These are phyloP conservation scores for Petrocephalus sullivani DNA, from an alignment of 2,797 vertebrate species.

Conservation along the genomic window DNA sequence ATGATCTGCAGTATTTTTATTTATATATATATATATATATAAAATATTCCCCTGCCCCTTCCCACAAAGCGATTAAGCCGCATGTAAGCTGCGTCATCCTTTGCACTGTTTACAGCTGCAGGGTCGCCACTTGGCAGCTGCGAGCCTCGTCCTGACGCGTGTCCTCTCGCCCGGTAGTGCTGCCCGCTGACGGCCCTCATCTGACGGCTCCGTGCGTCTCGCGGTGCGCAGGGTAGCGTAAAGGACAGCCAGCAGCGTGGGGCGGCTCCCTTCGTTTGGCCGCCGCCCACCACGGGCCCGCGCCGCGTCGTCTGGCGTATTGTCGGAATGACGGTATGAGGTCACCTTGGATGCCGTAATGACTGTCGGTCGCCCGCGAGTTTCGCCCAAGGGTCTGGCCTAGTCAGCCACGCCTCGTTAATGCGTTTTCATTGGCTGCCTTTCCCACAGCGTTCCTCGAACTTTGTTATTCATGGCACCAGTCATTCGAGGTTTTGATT, in stretches of 20 bases:
- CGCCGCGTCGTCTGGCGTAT: background rate
- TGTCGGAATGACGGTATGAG: background rate
- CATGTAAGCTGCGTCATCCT: background rate
- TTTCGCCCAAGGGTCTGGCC: background rate
- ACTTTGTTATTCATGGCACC: background rate
- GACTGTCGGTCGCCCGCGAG: background rate
- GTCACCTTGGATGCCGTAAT: background rate
- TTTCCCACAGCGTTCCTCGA: background rate
- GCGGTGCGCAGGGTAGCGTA: background rate
- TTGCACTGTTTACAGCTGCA: slow-evolving; percentile 26
- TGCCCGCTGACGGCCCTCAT: background rate
- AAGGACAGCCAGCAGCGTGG: background rate
- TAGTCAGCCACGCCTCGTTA: background rate
- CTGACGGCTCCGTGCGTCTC: background rate
- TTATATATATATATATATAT: too few species aligned
- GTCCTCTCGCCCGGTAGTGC: background rate
- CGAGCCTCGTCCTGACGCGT: background rate
- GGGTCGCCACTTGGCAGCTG: background rate
- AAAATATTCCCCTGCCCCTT: too few species aligned
- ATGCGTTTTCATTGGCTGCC: background rate
- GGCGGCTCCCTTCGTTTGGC: background rate
- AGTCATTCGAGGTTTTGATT: background rate
- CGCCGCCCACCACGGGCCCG: background rate
- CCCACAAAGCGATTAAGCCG: background rate
- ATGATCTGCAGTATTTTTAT: slow-evolving; percentile 29